Percentiles rank a stretch among this genome's conserved stretches.
phyloP scores from a whole-genome alignment of 64 coral and sea anemone genomes.

The Dendrophyllia cribrosa region DNA sequence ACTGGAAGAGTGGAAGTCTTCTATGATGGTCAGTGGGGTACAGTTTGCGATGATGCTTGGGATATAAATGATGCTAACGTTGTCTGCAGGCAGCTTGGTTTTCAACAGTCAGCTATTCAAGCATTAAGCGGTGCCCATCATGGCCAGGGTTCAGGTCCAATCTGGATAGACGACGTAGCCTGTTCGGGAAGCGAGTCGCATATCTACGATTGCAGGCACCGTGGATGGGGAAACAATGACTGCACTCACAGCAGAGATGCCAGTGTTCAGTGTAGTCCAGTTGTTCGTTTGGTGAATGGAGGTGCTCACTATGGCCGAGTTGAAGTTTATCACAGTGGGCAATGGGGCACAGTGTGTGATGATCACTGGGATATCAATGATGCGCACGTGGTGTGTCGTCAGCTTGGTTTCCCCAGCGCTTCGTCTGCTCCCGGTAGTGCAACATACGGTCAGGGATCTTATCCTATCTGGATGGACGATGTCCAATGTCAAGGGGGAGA shows the following conservation, averaged over 20 bases:
- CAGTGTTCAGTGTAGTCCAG: not conserved
- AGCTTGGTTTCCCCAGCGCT: not conserved
- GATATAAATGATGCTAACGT: conserved; percentile 40
- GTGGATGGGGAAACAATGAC: conserved; percentile 7
- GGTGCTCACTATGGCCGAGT: conserved; percentile 12
- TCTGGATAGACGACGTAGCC: not conserved
- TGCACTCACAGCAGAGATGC: conserved; percentile 35
- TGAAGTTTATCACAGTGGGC: not conserved
- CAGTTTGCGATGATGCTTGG: conserved; percentile 52
- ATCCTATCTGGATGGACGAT: not conserved
- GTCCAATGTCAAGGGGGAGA: not conserved
- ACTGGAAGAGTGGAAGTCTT: conserved; percentile 36
- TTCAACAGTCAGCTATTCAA: not conserved
- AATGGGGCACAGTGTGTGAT: not conserved
- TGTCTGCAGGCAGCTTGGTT: conserved; percentile 49
- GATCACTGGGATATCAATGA: not conserved
- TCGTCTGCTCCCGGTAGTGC: not conserved
- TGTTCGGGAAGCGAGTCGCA: not conserved
- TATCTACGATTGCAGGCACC: not conserved
- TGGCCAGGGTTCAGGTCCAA: not conserved
- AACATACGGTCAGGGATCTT: not conserved
- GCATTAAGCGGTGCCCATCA: not conserved
- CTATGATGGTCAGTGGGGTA: conserved; percentile 20
- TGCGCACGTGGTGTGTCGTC: not conserved
- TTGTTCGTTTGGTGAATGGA: conserved; percentile 18